These are phyloP conservation scores for Gastrophryne carolinensis DNA, from an alignment of 2,797 vertebrate genomes.

Conservation along the genomic window DNA sequence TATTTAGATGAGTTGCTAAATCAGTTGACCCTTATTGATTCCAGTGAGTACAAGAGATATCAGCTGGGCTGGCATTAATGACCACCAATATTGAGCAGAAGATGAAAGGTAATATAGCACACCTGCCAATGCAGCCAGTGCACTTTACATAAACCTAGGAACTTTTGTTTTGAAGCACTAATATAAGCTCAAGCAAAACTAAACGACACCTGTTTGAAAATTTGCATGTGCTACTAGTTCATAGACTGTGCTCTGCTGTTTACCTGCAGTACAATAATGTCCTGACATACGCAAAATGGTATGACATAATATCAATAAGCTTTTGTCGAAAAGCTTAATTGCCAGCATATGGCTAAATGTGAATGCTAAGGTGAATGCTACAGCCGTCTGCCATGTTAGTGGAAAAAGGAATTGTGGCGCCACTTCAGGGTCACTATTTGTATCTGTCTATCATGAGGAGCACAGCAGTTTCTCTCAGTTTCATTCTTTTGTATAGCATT, in stretches of 20 bases:
- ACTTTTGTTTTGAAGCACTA: no score
- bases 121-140: no score
- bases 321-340: constrained; percentile 80
- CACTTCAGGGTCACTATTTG: constrained; percentile 81
- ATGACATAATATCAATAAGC: constrained; percentile 57
- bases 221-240: constrained; percentile 26
- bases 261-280: constrained; percentile 72
- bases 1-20: no score
- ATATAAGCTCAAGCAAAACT: neutral
- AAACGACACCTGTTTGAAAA: constrained; percentile 47
- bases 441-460: constrained; percentile 75
- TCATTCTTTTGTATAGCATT: constrained; percentile 80
- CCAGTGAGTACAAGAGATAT: no score
- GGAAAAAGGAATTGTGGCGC: constrained; percentile 73
- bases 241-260: constrained; percentile 53
- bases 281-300: constrained; percentile 64
- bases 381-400: constrained; percentile 69
- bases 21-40: no score
- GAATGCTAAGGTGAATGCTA: constrained; percentile 70
- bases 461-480: constrained; percentile 72
- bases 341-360: constrained; percentile 72
- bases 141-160: no score
- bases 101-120: no score
- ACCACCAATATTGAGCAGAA: no score
- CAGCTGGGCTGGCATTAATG: no score